These are phyloP conservation scores for Lingula anatina DNA, from an alignment of 2,888 invertebrate genomes.

Conservation along the genomic window DNA sequence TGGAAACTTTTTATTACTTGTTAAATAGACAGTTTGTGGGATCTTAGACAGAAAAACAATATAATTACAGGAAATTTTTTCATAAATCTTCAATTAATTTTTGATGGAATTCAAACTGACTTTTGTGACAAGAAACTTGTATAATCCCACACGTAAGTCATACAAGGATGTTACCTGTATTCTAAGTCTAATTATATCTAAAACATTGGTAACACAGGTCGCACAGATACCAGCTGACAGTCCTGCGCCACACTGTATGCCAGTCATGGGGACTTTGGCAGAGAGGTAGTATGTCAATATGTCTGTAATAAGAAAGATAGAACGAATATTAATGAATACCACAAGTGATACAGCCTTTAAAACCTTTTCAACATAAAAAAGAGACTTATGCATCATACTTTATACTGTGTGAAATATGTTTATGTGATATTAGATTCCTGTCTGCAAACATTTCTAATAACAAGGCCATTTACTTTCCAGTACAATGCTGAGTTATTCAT, in stretches of 20 bases:
- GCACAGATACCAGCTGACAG: constrained; percentile 82
- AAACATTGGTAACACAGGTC: constrained; percentile 88
- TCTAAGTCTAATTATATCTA: constrained; percentile 87
- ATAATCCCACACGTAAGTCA: background rate
- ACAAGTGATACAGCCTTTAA: background rate
- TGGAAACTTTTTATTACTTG: background rate
- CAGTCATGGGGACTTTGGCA: constrained; percentile 64
- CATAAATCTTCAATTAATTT: too few relatives aligned
- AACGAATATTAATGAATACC: too few relatives aligned
- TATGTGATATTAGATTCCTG: too few relatives aligned
- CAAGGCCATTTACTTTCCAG: too few relatives aligned
- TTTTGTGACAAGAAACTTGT: background rate
- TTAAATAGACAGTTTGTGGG: background rate
- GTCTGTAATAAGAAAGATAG: constrained; percentile 15
- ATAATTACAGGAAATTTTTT: too few relatives aligned
- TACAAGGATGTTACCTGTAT: constrained; percentile 66
- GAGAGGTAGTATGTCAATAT: constrained; percentile 23
- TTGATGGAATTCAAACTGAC: background rate
- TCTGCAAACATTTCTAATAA: too few relatives aligned
- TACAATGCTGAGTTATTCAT: too few relatives aligned
- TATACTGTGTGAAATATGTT: too few relatives aligned
- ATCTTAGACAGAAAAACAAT: too few relatives aligned
- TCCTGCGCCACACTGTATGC: constrained; percentile 83
- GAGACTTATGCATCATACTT: too few relatives aligned
- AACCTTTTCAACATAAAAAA: too few relatives aligned